Percentiles rank a stretch among this genome's conserved stretches.
These are phyloP conservation scores for Probaryconus sp. DNA, from an alignment of 1,140 invertebrate species.

Conservation along the genomic window DNA sequence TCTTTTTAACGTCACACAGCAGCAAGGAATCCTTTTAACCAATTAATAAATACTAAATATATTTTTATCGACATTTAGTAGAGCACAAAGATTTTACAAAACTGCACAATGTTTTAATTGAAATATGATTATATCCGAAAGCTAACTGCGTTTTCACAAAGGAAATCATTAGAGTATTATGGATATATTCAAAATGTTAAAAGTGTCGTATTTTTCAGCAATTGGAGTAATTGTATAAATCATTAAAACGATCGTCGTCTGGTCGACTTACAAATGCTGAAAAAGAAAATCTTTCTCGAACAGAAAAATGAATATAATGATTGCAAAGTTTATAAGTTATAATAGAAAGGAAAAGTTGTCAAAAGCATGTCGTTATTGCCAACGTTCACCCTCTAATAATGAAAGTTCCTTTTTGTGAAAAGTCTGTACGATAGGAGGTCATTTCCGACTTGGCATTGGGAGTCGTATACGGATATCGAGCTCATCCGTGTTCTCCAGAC, in stretches of 20 bases:
- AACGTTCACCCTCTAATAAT: conserved; percentile 52
- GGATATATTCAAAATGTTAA: too few species aligned
- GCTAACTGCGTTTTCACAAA: too few species aligned
- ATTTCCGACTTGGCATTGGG: conserved; percentile 71
- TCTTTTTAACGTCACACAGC: too few species aligned
- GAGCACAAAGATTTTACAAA: too few species aligned
- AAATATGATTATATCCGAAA: too few species aligned
- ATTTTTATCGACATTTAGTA: conserved; percentile 16
- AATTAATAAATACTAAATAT: conserved; percentile 4
- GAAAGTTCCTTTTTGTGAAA: conserved; percentile 54
- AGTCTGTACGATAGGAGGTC: conserved; percentile 56
- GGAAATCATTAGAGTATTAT: too few species aligned
- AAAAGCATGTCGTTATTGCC: conserved; percentile 54
- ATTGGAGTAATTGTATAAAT: too few species aligned
- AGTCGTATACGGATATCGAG: conserved; percentile 57
- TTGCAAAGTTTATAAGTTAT: conserved; percentile 57
- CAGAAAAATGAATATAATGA: conserved; percentile 56
- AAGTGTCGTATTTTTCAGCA: too few species aligned
- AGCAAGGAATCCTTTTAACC: neutral
- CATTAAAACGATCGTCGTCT: too few species aligned
- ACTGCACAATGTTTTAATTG: too few species aligned
- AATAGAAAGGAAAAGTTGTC: conserved; percentile 58
- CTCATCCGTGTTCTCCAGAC: conserved; percentile 60
- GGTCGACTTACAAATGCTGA: too few species aligned
- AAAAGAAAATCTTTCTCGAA: too few species aligned